Evolutionary conservation across 2,888 invertebrate genomes (phyloP).

Genomic region (Pyrocoelia pectoralis): DNA sequence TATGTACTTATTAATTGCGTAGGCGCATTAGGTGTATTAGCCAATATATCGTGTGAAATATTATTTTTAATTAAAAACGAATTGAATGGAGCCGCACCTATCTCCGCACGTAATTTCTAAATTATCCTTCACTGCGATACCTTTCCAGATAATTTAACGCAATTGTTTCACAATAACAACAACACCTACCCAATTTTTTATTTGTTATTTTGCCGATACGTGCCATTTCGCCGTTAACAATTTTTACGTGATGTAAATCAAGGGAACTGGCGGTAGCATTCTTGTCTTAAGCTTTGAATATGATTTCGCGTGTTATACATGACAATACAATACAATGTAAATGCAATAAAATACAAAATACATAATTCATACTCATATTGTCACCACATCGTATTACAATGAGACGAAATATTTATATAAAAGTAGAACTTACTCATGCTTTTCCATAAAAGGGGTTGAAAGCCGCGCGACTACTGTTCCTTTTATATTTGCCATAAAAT

Average conservation of each 20-base stretch:
- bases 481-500: constrained; percentile 51
- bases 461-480: constrained; percentile 50
- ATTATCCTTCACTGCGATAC: too few relatives aligned
- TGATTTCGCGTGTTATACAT: constrained; percentile 27
- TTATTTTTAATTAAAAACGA: too few relatives aligned
- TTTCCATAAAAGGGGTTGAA: constrained; percentile 50
- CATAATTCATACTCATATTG: constrained; percentile 38
- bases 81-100: too few relatives aligned
- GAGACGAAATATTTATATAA: constrained; percentile 25
- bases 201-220: background rate
- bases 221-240: background rate
- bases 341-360: constrained; percentile 32
- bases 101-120: too few relatives aligned
- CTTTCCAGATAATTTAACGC: too few relatives aligned
- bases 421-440: constrained; percentile 37
- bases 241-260: background rate
- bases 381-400: constrained; percentile 37
- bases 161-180: too few relatives aligned
- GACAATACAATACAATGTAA: constrained; percentile 33
- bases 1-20: too few relatives aligned
- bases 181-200: too few relatives aligned
- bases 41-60: too few relatives aligned
- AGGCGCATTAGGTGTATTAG: too few relatives aligned
- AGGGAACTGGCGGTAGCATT: background rate
- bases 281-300: constrained; percentile 11